Conservation (phyloP, 1,140 invertebrate species). For the Ericerus pela region DNA sequence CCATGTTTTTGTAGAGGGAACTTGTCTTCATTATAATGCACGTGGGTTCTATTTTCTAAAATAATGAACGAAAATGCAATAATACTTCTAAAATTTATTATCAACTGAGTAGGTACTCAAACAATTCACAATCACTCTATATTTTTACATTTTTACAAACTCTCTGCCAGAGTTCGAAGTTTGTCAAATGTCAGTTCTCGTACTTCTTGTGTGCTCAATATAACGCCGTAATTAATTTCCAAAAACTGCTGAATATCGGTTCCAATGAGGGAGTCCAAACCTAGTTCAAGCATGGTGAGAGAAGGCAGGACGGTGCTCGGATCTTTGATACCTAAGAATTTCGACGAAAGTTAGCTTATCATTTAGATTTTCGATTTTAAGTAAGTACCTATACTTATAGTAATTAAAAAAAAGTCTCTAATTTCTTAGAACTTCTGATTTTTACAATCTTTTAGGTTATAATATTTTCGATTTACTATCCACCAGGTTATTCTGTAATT, state of each 20-base stretch:
- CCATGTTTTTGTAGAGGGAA: background rate
- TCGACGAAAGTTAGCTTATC: background rate
- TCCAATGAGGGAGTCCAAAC: constrained; percentile 96
- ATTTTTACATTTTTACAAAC: background rate
- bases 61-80: background rate
- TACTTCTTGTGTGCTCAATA: constrained; percentile 76
- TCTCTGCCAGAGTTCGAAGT: constrained; percentile 45
- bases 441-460: too few relatives aligned
- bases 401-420: too few relatives aligned
- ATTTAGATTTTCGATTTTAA: background rate
- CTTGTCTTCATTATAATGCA: background rate
- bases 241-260: constrained; percentile 93
- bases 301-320: constrained; percentile 51
- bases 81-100: background rate
- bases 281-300: constrained; percentile 72
- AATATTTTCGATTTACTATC: too few relatives aligned
- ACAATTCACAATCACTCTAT: background rate
- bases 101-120: background rate
- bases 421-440: too few relatives aligned
- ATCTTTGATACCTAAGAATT: constrained; percentile 54
- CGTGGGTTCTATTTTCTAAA: background rate
- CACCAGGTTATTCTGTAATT: too few relatives aligned
- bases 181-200: constrained; percentile 58
- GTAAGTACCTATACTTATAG: background rate
- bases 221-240: constrained; percentile 78